Evolutionary conservation across 2,797 vertebrate species (phyloP), one percentile per base, ranked within the genome.

Genomic region (Staurois parvus): DNA sequence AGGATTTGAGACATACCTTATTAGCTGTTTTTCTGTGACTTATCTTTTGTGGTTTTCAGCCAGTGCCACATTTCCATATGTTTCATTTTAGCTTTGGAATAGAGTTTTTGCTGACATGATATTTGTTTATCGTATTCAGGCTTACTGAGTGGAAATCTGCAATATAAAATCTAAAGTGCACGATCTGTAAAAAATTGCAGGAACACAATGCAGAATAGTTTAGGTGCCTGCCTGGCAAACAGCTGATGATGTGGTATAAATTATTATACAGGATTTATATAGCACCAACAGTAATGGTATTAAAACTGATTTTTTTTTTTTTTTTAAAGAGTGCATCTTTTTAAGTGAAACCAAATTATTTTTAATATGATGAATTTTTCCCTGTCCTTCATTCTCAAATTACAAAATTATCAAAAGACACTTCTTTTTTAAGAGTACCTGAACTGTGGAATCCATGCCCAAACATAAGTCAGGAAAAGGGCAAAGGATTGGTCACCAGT

Each of bases 1-100:
- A 45, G 66, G 79, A 86, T 86, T 81, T 86, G 30, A 70, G 48
- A 77, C 73, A 86, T 86, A 86, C 79, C 64, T 76, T 86, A 86
- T 76, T 86, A 81, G 79, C 64, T 81, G 73, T 81, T 81, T 81
- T 21, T 70, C 72, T 75, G 67, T 69, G 42, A 45, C 73, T 86
- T 81, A 86, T 81, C 79, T 70, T 76, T 69, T 81, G 78, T 76
- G 79, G 79, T 81, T 77, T 81, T 64, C 68, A 67, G 67, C 29
- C 42, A 72, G 28, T 80, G 72, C 45, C 30, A 30, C 45, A 70
- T 59, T 69, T 72, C 73, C 79, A 77, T 86, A 77, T 86, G 79
- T 81, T 86, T 86, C 48, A 24, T 70, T 77, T 86, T 76, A 81
- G 48, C 28, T 76, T 56, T 81, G 78, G 66, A 81, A 86, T 81